phyloP scores from a whole-genome alignment of 2,797 vertebrate species.

The Odontamblyopus rebecca region DNA sequence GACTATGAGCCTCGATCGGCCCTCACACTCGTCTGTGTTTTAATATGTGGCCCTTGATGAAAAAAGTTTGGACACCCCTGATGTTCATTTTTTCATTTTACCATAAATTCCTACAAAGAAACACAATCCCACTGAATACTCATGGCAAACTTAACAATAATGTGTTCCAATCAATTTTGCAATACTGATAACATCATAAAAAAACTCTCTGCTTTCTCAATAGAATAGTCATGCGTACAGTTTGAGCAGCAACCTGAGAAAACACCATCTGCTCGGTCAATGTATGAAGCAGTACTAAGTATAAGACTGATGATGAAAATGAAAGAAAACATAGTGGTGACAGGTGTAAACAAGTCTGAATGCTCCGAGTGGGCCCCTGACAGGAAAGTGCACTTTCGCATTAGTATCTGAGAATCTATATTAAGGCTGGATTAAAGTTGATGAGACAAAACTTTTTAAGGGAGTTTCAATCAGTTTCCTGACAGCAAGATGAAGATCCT shows the following conservation, averaged over 20 bases:
- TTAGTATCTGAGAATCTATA: slow-evolving; percentile 35
- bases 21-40: too few species aligned
- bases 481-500: slow-evolving; percentile 50
- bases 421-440: slow-evolving; percentile 15
- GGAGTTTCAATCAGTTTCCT: slow-evolving; percentile 34
- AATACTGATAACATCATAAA: too few species aligned
- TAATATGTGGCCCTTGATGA: too few species aligned
- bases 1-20: too few species aligned
- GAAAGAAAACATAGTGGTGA: slow-evolving; percentile 25
- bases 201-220: too few species aligned
- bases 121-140: too few species aligned
- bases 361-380: slow-evolving; percentile 18
- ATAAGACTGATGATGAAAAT: slow-evolving; percentile 18
- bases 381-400: slow-evolving; percentile 21
- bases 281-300: slow-evolving; percentile 13
- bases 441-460: slow-evolving; percentile 46
- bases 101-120: too few species aligned
- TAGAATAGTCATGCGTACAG: not conserved
- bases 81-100: too few species aligned
- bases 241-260: slow-evolving; percentile 5
- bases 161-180: too few species aligned
- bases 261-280: slow-evolving; percentile 7
- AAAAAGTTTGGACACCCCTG: too few species aligned
- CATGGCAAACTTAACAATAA: too few species aligned
- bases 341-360: slow-evolving; percentile 33